A percentile compares a stretch with the other conserved stretches of the same genome.
phyloP scores from a whole-genome alignment of 2,113 vertebrate species.

The Alosa alosa region DNA sequence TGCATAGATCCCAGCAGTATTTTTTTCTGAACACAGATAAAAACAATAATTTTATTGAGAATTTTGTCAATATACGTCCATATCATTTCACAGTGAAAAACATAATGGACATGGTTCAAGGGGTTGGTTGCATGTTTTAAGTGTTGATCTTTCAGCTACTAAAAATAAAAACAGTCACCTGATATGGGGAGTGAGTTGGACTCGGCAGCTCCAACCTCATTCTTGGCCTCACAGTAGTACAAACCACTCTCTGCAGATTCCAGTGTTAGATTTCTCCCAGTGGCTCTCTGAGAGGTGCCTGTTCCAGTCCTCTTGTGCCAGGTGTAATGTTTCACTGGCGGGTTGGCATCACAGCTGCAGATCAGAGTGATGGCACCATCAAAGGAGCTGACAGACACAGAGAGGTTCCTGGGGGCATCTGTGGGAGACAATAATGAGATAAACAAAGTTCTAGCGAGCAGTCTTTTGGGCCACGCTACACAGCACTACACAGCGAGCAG shows the following conservation, averaged over 20 bases:
- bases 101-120: not conserved
- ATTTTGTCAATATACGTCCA: not conserved
- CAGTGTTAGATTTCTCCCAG: not conserved
- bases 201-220: not conserved
- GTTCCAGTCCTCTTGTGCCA: not conserved
- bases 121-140: not conserved
- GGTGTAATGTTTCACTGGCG: not conserved
- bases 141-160: not conserved
- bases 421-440: not conserved
- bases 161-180: not conserved
- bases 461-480: not conserved
- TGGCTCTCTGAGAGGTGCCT: not conserved
- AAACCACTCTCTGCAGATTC: not conserved
- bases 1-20: not conserved
- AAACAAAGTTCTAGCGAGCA: not conserved
- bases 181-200: not conserved
- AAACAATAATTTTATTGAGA: not conserved
- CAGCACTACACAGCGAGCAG: too few species aligned
- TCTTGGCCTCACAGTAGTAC: slow-evolving; percentile 4
- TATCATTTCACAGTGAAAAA: not conserved
- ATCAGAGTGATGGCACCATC: not conserved
- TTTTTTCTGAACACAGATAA: not conserved
- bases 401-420: not conserved
- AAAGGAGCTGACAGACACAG: not conserved
- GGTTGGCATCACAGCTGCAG: not conserved